Percentiles rank a stretch among this genome's conserved stretches.
Evolutionary conservation across 2,797 vertebrate genomes (phyloP).

Genomic region (Acanthopagrus latus): DNA sequence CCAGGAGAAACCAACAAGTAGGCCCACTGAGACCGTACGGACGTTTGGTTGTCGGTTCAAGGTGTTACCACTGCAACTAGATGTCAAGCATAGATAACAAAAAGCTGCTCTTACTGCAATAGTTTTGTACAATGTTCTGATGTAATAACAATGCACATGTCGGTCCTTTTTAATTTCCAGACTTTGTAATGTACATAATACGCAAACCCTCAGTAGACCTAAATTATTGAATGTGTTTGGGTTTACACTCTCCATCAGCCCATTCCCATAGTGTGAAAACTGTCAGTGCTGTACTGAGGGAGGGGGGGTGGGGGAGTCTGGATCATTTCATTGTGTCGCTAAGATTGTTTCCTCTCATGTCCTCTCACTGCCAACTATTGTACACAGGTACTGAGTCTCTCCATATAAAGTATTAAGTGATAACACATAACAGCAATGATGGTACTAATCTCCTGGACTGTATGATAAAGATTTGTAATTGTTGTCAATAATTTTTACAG

Average conservation of each 20-base stretch:
- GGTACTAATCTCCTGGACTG: conserved; percentile 90
- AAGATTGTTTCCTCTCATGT: conserved; percentile 73
- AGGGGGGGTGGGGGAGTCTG: conserved; percentile 33
- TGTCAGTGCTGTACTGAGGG: conserved; percentile 75
- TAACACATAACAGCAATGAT: conserved; percentile 86
- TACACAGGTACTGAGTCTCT: conserved; percentile 84
- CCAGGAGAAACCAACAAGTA: conserved; percentile 52
- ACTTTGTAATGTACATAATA: conserved; percentile 83
- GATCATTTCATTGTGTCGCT: conserved; percentile 59
- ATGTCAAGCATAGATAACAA: conserved; percentile 80
- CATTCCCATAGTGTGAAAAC: conserved; percentile 77
- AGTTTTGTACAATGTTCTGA: conserved; percentile 84
- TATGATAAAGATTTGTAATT: conserved; percentile 91
- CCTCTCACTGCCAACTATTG: conserved; percentile 87
- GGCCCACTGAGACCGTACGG: conserved; percentile 45
- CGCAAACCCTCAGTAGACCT: conserved; percentile 74
- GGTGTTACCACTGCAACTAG: conserved; percentile 79
- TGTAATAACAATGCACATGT: conserved; percentile 79
- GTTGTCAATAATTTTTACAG: conserved; percentile 93
- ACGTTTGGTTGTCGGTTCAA: conserved; percentile 62
- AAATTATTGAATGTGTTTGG: conserved; percentile 84
- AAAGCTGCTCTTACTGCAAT: conserved; percentile 85
- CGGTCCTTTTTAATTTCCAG: conserved; percentile 71
- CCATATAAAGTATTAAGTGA: conserved; percentile 87
- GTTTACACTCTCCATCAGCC: conserved; percentile 72